Evolutionary conservation across 2,888 invertebrate genomes (phyloP).

Genomic region (Drosophila limbata): DNA sequence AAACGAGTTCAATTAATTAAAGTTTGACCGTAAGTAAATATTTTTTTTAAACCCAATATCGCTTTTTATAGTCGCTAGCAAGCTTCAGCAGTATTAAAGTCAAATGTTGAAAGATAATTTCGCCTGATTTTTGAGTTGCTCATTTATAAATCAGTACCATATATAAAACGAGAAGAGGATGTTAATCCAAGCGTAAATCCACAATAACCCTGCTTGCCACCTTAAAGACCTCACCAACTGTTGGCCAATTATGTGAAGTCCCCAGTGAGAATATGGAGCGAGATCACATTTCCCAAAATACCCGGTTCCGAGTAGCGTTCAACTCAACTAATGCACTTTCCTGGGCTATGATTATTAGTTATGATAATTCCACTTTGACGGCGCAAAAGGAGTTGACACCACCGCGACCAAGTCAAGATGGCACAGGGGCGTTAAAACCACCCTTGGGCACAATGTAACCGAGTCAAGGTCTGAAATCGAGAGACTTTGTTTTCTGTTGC

Average conservation of each 20-base stretch:
- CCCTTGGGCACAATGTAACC: conserved; percentile 55
- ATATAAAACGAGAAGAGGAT: conserved; percentile 19
- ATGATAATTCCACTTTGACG: conserved; percentile 76
- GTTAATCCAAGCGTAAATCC: conserved; percentile 55
- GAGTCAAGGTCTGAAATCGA: conserved; percentile 60
- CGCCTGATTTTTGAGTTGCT: conserved; percentile 40
- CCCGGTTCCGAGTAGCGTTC: conserved; percentile 12
- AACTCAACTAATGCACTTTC: conserved; percentile 56
- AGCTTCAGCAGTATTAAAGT: background rate
- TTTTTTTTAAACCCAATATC: too few species aligned
- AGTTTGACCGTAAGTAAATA: too few species aligned
- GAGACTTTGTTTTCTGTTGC: conserved; percentile 37
- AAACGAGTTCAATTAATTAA: too few species aligned
- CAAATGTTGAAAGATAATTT: conserved; percentile 2
- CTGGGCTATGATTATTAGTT: conserved; percentile 77
- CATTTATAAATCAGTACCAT: conserved; percentile 15
- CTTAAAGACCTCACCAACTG: conserved; percentile 59
- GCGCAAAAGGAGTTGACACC: conserved; percentile 74
- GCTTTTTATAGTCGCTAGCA: too few species aligned
- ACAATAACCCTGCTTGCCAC: conserved; percentile 53
- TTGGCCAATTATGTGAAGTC: conserved; percentile 72
- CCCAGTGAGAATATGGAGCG: conserved; percentile 55
- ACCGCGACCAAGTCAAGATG: conserved; percentile 47
- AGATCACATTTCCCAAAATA: conserved; percentile 54
- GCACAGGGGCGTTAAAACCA: conserved; percentile 41